Percentiles rank a stretch among this genome's conserved stretches.
Evolutionary conservation across 2,113 vertebrate species (phyloP).

Genomic region (Leucopsar rothschildi): DNA sequence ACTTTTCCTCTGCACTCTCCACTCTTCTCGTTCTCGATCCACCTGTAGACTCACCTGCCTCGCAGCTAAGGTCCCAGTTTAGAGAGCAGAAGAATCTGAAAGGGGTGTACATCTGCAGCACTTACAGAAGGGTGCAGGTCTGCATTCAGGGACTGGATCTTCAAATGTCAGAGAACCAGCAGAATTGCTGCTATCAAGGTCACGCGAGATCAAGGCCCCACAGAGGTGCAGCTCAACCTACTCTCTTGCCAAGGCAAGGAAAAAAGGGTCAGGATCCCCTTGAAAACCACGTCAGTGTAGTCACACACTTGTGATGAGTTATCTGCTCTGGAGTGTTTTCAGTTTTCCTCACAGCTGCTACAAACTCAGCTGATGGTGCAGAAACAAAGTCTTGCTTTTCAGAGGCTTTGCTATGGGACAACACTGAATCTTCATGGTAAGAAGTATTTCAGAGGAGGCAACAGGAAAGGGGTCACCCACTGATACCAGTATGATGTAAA

Average conservation of each 20-base stretch:
- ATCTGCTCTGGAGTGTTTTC: neutral
- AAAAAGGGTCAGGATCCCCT: neutral
- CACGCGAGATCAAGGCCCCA: rapidly evolving
- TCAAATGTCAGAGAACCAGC: neutral
- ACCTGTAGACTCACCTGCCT: neutral
- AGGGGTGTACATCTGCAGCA: neutral
- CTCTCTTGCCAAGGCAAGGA: neutral
- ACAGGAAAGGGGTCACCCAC: neutral
- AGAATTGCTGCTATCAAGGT: neutral
- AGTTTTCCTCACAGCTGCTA: neutral
- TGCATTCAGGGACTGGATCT: neutral
- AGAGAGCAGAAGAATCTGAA: neutral
- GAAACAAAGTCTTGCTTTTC: neutral
- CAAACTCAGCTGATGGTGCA: neutral
- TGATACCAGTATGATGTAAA: neutral
- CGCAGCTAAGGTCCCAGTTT: neutral
- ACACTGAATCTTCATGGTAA: rapidly evolving
- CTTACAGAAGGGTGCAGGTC: rapidly evolving
- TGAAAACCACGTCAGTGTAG: neutral
- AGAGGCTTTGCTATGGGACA: neutral
- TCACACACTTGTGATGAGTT: neutral
- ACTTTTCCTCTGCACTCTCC: neutral
- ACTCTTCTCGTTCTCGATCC: neutral
- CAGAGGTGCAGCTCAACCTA: neutral
- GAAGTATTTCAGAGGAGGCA: neutral